Conservation (phyloP, 2,888 invertebrate genomes). For the Nephrotoma flavescens region DNA sequence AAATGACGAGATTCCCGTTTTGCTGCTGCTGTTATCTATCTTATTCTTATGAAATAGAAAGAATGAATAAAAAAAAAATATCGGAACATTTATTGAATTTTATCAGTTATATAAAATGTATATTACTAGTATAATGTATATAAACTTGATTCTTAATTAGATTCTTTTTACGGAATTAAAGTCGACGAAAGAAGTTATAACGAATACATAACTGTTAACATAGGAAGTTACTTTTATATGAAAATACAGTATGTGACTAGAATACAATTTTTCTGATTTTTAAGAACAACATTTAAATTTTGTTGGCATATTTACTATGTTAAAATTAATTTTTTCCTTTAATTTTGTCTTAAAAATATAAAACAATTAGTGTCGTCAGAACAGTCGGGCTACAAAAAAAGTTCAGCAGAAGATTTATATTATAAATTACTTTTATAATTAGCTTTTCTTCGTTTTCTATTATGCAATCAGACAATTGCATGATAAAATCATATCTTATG, state of each 20-base stretch:
- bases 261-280: background rate
- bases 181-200: background rate
- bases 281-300: background rate
- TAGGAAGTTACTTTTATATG: background rate
- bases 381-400: background rate
- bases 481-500: background rate
- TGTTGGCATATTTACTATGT: background rate
- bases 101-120: background rate
- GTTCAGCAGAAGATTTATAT: background rate
- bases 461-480: background rate
- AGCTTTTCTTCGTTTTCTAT: background rate
- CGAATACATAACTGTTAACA: background rate
- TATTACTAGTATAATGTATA: background rate
- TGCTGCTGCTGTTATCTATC: background rate
- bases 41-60: background rate
- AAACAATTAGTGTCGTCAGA: background rate
- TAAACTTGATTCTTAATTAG: background rate
- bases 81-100: background rate
- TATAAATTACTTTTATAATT: background rate
- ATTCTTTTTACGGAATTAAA: background rate
- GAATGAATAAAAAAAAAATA: background rate
- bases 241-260: background rate
- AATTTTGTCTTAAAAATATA: background rate
- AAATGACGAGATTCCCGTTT: background rate
- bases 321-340: background rate